Conservation (phyloP, 1,140 invertebrate genomes). For the Lamellibrachia luymesi region DNA sequence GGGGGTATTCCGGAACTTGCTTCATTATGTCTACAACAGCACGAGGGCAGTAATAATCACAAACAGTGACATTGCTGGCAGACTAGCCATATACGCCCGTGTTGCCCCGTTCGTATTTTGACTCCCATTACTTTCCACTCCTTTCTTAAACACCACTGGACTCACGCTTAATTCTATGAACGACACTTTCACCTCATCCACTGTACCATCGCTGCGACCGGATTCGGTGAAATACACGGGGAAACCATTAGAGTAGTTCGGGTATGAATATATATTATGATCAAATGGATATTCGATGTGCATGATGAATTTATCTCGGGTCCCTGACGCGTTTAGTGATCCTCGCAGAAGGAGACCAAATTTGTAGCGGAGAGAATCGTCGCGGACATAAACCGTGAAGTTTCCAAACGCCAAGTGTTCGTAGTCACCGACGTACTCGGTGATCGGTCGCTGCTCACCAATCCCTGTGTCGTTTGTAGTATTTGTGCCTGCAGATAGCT, state of each 20-base stretch:
- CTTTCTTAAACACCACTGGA: background rate
- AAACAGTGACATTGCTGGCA: too few relatives aligned
- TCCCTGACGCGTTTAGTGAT: background rate
- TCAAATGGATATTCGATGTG: background rate
- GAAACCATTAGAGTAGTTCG: background rate
- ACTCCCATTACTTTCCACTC: too few relatives aligned
- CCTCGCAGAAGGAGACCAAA: slow-evolving; percentile 5
- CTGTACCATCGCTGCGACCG: background rate
- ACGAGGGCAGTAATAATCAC: too few relatives aligned
- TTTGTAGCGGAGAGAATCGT: slow-evolving; percentile 1
- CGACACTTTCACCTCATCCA: background rate
- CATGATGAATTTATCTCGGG: background rate
- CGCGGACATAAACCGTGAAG: background rate
- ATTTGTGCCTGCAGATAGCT: background rate
- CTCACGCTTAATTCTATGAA: background rate
- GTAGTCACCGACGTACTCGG: background rate
- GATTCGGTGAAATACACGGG: background rate
- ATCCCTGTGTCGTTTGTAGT: background rate
- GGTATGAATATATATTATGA: background rate
- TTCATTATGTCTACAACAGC: too few relatives aligned
- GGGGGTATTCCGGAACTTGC: too few relatives aligned
- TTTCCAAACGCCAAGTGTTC: background rate
- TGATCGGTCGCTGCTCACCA: background rate
- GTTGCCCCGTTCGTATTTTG: too few relatives aligned
- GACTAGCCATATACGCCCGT: too few relatives aligned